These are phyloP conservation scores for Eumaeus atala DNA, from an alignment of 1,140 invertebrate species.

Conservation along the genomic window DNA sequence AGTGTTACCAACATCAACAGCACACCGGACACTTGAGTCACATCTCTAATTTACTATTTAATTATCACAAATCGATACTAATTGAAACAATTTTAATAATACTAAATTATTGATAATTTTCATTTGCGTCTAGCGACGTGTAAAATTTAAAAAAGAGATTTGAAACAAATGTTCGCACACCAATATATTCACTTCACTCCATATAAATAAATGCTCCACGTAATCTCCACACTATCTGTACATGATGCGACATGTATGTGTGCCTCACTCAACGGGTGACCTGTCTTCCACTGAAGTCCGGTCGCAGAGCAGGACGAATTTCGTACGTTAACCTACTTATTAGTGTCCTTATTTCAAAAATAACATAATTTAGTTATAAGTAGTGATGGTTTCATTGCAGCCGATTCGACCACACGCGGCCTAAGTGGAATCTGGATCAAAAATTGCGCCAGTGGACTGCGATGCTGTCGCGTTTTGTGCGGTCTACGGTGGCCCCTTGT, in stretches of 20 bases:
- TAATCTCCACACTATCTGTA: constrained; percentile 13
- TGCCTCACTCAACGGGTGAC: constrained; percentile 70
- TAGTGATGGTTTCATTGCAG: no score
- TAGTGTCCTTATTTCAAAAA: no score
- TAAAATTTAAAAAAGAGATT: constrained; percentile 4
- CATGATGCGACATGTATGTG: constrained; percentile 21
- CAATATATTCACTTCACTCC: constrained; percentile 24
- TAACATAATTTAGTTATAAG: no score
- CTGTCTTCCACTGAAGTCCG: constrained; percentile 28
- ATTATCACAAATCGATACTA: constrained; percentile 10
- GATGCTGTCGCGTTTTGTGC: no score
- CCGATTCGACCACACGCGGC: no score
- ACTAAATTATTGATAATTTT: constrained; percentile 11
- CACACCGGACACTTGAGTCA: not conserved
- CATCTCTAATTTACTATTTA: not conserved
- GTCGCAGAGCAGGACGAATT: no score
- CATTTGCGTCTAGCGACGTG: not conserved
- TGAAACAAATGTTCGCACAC: constrained; percentile 16
- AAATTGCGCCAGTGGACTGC: no score
- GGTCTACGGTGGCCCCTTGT: no score
- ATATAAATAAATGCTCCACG: constrained; percentile 61
- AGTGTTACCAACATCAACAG: not conserved
- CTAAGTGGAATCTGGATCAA: no score
- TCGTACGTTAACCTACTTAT: no score
- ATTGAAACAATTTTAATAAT: constrained; percentile 6